Percentiles rank a stretch among this genome's conserved stretches.
These are phyloP conservation scores for Australoheros scitulus DNA, from an alignment of 2,113 vertebrate species.

Conservation along the genomic window DNA sequence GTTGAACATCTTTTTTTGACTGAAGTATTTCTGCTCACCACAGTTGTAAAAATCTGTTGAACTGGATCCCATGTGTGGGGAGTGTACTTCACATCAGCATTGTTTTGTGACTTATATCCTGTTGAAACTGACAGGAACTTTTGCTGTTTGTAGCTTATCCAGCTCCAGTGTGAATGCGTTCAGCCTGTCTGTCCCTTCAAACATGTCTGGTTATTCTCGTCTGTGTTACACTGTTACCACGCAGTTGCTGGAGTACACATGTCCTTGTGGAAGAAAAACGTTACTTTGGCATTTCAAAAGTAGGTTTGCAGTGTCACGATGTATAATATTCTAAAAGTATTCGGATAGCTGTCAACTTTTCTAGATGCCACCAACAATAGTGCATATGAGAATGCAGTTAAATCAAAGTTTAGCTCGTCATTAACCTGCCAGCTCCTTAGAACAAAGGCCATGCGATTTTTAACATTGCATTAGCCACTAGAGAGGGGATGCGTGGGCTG, in stretches of 20 bases:
- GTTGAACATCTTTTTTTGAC: background rate
- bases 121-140: background rate
- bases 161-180: background rate
- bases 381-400: background rate
- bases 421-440: background rate
- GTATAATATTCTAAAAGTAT: background rate
- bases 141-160: background rate
- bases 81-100: background rate
- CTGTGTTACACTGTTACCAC: background rate
- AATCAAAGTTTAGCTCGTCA: background rate
- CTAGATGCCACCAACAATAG: background rate
- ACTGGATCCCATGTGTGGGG: background rate
- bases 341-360: background rate
- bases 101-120: background rate
- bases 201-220: background rate
- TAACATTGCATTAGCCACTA: background rate
- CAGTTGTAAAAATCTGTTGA: background rate
- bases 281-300: too few species aligned
- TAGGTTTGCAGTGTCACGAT: accelerated
- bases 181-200: background rate
- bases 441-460: background rate
- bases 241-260: background rate
- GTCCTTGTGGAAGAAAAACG: too few species aligned
- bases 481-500: background rate
- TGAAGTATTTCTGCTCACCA: background rate